Conservation (phyloP, 1,140 invertebrate species). For the Cydia strobilella region DNA sequence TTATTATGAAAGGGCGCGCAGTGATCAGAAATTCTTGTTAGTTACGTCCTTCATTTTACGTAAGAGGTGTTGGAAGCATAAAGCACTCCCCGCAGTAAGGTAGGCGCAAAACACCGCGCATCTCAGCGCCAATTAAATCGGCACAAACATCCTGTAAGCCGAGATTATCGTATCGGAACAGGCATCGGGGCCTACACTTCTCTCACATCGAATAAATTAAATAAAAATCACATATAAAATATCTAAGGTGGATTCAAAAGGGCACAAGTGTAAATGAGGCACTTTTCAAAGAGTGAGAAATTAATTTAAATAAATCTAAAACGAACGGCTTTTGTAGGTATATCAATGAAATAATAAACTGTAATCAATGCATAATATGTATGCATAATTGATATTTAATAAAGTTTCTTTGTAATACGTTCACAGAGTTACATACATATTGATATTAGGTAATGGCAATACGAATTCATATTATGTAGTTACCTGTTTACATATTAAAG, state of each 20-base stretch:
- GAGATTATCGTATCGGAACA: slow-evolving; percentile 76
- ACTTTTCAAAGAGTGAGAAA: neutral
- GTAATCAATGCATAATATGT: no score
- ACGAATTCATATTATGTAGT: no score
- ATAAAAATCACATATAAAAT: slow-evolving; percentile 74
- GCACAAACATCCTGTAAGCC: slow-evolving; percentile 74
- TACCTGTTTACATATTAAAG: no score
- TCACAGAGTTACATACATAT: no score
- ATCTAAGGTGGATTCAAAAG: slow-evolving; percentile 67
- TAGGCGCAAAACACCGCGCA: slow-evolving; percentile 57
- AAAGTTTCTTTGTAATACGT: no score
- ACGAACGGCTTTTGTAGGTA: no score
- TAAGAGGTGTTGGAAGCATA: neutral
- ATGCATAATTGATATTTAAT: no score
- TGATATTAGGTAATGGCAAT: no score
- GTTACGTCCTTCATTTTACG: neutral
- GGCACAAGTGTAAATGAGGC: neutral
- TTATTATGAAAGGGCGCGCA: neutral
- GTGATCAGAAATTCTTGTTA: neutral
- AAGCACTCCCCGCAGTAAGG: slow-evolving; percentile 47
- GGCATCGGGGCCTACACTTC: slow-evolving; percentile 67
- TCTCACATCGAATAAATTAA: slow-evolving; percentile 75
- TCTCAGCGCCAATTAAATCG: slow-evolving; percentile 73
- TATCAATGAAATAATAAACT: no score
- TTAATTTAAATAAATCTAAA: neutral